Percentiles rank a stretch among this genome's conserved stretches.
These are phyloP conservation scores for Esox masquinongy DNA, from an alignment of 2,797 vertebrate species.

Conservation along the genomic window DNA sequence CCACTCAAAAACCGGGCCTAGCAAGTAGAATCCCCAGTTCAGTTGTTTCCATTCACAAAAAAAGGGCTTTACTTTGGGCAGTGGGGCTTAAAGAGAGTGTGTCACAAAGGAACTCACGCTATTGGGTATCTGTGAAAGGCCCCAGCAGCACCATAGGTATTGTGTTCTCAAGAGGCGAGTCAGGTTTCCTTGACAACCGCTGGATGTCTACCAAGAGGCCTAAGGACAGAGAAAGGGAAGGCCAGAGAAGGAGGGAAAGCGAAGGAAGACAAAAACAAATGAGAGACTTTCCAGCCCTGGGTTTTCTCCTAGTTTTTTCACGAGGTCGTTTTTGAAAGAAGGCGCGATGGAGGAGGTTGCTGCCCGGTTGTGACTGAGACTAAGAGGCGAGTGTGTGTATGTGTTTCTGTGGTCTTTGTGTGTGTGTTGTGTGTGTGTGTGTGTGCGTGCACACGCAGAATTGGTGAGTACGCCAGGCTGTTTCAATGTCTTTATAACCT, in stretches of 20 bases:
- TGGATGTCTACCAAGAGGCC: slow-evolving; percentile 68
- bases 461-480: slow-evolving; percentile 21
- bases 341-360: slow-evolving; percentile 37
- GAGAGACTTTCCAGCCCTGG: slow-evolving; percentile 30
- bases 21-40: background rate
- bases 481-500: slow-evolving; percentile 38
- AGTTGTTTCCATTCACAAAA: slow-evolving; percentile 52
- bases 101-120: slow-evolving; percentile 71
- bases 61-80: slow-evolving; percentile 37
- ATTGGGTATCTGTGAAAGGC: slow-evolving; percentile 69
- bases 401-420: background rate
- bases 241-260: slow-evolving; percentile 58
- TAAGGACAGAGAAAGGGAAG: slow-evolving; percentile 56
- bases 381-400: slow-evolving; percentile 60
- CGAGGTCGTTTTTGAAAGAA: slow-evolving; percentile 52
- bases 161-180: slow-evolving; percentile 72
- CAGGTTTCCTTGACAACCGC: slow-evolving; percentile 71
- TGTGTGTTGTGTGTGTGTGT: slow-evolving; percentile 17
- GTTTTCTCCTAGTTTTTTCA: slow-evolving; percentile 45
- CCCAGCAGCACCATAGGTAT: slow-evolving; percentile 60
- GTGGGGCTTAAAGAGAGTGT: slow-evolving; percentile 60
- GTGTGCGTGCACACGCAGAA: slow-evolving; percentile 1
- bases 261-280: slow-evolving; percentile 56
- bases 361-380: slow-evolving; percentile 43
- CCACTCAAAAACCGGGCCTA: background rate